Base-by-base conservation (phyloP, 2,797 vertebrate species). In the Sciurus carolinensis region DNA sequence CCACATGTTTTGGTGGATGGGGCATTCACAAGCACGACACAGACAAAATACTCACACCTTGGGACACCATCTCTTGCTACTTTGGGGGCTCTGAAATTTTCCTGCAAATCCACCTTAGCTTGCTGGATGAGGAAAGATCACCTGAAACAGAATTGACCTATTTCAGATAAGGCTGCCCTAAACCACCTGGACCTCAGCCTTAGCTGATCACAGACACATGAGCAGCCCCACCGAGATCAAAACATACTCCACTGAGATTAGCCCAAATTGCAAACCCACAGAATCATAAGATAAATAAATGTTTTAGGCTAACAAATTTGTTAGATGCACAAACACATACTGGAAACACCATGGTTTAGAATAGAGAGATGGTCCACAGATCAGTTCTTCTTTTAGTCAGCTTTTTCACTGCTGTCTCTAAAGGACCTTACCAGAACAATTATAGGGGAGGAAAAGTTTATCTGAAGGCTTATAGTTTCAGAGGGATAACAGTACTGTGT, bases 211-310 rank as follows among this genome's bases (percentile, higher is more conserved):
- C 44, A 94, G 71, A 76, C 28, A 71, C n/a, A 39, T 12, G 13
- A 88, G 20, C 18, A 30, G 4, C 11, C 44, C 14, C 83, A 47
- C 26, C 80, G 50, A 89, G 52, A 94, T 18, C n/a, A 81, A 57
- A 76, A 76, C 66, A 57, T 77, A 22, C 95, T 93, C n/a, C 18
- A 10, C 17, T 89, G 50, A 93, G 30, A 36, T 17, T 28, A 22
- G 57, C 30, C 73, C 79, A 86, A 85, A 91, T 77, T 95, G 39
- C 42, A 15, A 90, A 39, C 24, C 30, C 33, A 50, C 7, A 87
- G 54, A 83, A 76, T 64, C 44, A 69, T 50, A 14, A 94, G 62
- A 42, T 64, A 91, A 90, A 62, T 89, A 94, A 71, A 80, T 72
- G 8, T 2, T 15, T 93, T 76, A 81, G 52, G 47, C 4, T 66